Base-by-base conservation (phyloP, 2,888 invertebrate species). In the Ophioninae sp. region DNA sequence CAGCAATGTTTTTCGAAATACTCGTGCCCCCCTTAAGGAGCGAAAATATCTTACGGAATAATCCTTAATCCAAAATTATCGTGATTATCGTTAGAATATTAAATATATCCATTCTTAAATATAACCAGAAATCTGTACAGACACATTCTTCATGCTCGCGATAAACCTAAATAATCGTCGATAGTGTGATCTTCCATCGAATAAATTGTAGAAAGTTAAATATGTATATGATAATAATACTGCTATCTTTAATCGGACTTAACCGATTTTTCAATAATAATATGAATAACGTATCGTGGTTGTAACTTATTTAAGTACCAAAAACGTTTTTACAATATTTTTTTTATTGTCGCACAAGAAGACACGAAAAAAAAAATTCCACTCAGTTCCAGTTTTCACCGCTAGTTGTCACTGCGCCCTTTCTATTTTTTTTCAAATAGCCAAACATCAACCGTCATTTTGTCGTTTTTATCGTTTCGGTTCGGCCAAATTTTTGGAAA, bases 221-320 rank as follows among this genome's bases (percentile, higher is more conserved):
- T 81, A 78, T 44, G n/a, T 69, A 39, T 75, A 30, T 56, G 59
- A 59, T 23, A 61, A 67, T 86, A 86, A 86, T 86, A 86, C 85
- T 86, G 85, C 84, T 85, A 86, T 82, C 65, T 79, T 79, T 79
- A 77, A 85, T 76, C 84, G 81, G 73, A 64, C 62, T 67, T 67
- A 21, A 21, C 75, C 73, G 80, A 79, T 82, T 73, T 82, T 73
- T 8, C 78, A 75, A 68, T 85, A n/a, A 76, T 84, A 79, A 79
- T 23, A 59, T 67, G 81, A 81, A 79, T 84, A 79, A 64, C 70
- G 84, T 84, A 82, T 74, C 17, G 68, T 79, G 64, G 67, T 79
- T 77, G 77, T 77, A 76, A 82, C 67, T 84, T 77, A 79, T 82
- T 86, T 85, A 86, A 86, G 86, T 86, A 86, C 86, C 76, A 82